These are phyloP conservation scores for Chaetogeoica ovagalla DNA, from an alignment of 2,888 invertebrate genomes.

Conservation along the genomic window DNA sequence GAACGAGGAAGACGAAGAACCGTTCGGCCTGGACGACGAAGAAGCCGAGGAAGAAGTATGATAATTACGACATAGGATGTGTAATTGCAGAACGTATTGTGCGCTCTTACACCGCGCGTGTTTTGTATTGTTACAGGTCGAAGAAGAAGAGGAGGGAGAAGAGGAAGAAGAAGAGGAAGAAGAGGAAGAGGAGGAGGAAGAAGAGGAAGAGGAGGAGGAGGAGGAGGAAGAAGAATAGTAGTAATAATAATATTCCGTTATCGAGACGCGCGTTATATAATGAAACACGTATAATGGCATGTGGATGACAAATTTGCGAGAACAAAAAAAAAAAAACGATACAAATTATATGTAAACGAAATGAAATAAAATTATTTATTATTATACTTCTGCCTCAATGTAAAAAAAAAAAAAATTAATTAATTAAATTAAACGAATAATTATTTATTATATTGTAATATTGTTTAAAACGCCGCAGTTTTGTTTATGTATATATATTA, in stretches of 20 bases:
- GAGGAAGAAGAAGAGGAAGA: slow-evolving; percentile 54
- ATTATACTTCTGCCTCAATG: slow-evolving; percentile 47
- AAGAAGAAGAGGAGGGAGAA: slow-evolving; percentile 54
- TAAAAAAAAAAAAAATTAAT: slow-evolving; percentile 33
- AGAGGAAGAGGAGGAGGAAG: slow-evolving; percentile 52
- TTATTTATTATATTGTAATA: slow-evolving; percentile 6
- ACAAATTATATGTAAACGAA: slow-evolving; percentile 2
- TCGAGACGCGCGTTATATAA: too few species aligned
- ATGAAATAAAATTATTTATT: slow-evolving; percentile 3
- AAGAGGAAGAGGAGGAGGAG: slow-evolving; percentile 40
- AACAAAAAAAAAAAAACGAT: slow-evolving; percentile 1
- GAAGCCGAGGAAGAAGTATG: slow-evolving; percentile 76
- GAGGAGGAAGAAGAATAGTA: slow-evolving; percentile 26
- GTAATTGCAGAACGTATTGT: not conserved
- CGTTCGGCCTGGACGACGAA: slow-evolving; percentile 69
- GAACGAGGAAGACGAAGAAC: slow-evolving; percentile 72
- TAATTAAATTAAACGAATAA: slow-evolving; percentile 38
- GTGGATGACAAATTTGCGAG: slow-evolving; percentile 32
- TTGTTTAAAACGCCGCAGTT: slow-evolving; percentile 26
- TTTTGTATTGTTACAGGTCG: slow-evolving; percentile 29
- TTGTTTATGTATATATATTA: slow-evolving; percentile 1
- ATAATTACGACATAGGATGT: not conserved
- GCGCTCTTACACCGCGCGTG: not conserved
- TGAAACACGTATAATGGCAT: not conserved
- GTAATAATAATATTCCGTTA: too few species aligned